Percentiles rank a stretch among this genome's conserved stretches.
phyloP scores from a whole-genome alignment of 2,888 invertebrate species.

The Epistrophe grossulariae region DNA sequence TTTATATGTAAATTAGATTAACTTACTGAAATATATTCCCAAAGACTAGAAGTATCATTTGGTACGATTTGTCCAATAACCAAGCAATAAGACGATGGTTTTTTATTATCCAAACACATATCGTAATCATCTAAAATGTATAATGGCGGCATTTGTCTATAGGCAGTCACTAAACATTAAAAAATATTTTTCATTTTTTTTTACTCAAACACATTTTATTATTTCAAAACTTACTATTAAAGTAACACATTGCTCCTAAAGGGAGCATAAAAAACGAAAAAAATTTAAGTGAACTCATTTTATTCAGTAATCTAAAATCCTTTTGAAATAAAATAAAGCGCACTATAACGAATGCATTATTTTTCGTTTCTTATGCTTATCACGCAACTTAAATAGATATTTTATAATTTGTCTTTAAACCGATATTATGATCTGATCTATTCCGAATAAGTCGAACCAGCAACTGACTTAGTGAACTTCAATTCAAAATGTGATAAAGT shows the following conservation, averaged over 20 bases:
- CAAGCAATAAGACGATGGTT: slow-evolving; percentile 78
- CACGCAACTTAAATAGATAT: not conserved
- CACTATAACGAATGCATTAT: not conserved
- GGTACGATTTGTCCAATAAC: slow-evolving; percentile 80
- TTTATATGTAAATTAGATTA: not conserved
- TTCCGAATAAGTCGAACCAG: slow-evolving; percentile 1
- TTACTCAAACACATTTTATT: not conserved
- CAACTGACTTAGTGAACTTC: slow-evolving; percentile 37
- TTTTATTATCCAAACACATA: slow-evolving; percentile 79
- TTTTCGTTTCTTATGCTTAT: not conserved
- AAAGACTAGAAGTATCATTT: slow-evolving; percentile 78
- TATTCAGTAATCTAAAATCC: not conserved
- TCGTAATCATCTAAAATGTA: slow-evolving; percentile 82
- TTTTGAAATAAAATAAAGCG: not conserved
- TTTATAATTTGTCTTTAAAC: not conserved
- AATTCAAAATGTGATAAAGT: slow-evolving; percentile 10
- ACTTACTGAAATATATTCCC: slow-evolving; percentile 78
- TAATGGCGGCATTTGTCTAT: slow-evolving; percentile 82
- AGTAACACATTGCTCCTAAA: slow-evolving; percentile 16
- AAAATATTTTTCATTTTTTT: not conserved
- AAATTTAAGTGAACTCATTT: slow-evolving; percentile 29
- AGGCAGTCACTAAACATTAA: slow-evolving; percentile 80
- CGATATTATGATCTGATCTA: not conserved
- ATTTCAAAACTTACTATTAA: slow-evolving; percentile 61
- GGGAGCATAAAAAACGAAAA: slow-evolving; percentile 22